phyloP scores from a whole-genome alignment of 2,888 invertebrate genomes.

The Leptothorax acervorum region DNA sequence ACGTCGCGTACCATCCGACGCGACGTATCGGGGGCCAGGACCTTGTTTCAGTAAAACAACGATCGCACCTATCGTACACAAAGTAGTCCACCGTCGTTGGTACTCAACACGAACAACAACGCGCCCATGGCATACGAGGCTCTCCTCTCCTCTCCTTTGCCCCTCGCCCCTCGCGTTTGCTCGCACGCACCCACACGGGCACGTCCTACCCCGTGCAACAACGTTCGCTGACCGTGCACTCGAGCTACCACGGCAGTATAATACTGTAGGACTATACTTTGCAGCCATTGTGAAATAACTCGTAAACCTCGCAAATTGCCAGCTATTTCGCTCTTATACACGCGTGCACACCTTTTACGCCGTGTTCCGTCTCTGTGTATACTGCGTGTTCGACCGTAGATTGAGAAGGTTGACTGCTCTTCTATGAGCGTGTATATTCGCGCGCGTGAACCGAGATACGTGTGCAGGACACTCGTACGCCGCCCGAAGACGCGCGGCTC shows the following conservation, averaged over 20 bases:
- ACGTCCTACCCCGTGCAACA: constrained; percentile 53
- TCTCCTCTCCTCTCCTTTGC: background rate
- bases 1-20: background rate
- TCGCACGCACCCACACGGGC: constrained; percentile 12
- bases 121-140: background rate
- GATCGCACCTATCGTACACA: constrained; percentile 35
- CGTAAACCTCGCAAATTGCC: constrained; percentile 85
- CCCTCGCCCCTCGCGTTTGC: background rate
- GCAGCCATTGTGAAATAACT: constrained; percentile 86
- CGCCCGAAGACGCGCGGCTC: background rate
- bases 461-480: background rate
- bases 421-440: background rate
- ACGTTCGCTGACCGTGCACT: constrained; percentile 72
- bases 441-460: background rate
- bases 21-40: background rate
- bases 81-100: constrained; percentile 27
- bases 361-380: constrained; percentile 22
- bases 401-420: constrained; percentile 42
- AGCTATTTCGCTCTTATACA: constrained; percentile 82
- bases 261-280: constrained; percentile 84
- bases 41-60: constrained; percentile 50
- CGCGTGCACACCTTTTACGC: constrained; percentile 64
- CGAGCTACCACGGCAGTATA: constrained; percentile 75
- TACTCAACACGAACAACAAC: constrained; percentile 17
- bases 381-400: constrained; percentile 42